Evolutionary conservation across 64 coral and sea anemone species (phyloP), one percentile per base, ranked within the genome.

Genomic region (Porites australiensis): DNA sequence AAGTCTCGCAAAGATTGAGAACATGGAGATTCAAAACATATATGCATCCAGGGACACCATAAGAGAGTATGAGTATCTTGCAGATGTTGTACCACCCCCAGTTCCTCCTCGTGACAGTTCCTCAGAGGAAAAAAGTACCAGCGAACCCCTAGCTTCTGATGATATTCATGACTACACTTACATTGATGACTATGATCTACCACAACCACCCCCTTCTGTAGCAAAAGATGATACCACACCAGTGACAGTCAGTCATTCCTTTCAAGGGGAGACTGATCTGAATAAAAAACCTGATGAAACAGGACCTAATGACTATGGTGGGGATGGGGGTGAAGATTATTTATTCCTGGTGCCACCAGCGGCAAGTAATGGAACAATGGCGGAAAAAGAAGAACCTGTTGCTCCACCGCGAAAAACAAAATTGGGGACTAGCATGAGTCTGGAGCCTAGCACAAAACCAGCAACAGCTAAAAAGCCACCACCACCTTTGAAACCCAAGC

Each of bases 21-120:
- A 90, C 86, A 90, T 98, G 88, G 95, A 98, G 50, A 74, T 88
- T 64, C 80, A 94, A 48, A 98, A 98, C 80, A 70, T 98, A 10
- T 98, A 86, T 91, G 95, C 95, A 51, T 98, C 95, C 5, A 68
- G 95, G 51, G 79, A 94, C 43, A 93, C 93, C n/a, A 98, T 98
- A 16, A 89, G 95, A 53, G 95, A 93, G 72, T 98, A 96, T 44
- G 51, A 69, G 60, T 89, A 94, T 22, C 68, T 89, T 65, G 37
- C 71, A 64, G 88, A 86, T 62, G 20, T 37, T 23, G 37, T 75
- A 5, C 79, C 76, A 61, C 67, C 82, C 16, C 95, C 92, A 57
- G 69, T 59, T 16, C 69, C 73, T 64, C 49, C 57, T 15, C 50
- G 86, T 48, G 73, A 75, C 13, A 61, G 70, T 82, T 62, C 57